Base-by-base conservation (phyloP, 2,888 invertebrate genomes). In the Tridacna gigas region DNA sequence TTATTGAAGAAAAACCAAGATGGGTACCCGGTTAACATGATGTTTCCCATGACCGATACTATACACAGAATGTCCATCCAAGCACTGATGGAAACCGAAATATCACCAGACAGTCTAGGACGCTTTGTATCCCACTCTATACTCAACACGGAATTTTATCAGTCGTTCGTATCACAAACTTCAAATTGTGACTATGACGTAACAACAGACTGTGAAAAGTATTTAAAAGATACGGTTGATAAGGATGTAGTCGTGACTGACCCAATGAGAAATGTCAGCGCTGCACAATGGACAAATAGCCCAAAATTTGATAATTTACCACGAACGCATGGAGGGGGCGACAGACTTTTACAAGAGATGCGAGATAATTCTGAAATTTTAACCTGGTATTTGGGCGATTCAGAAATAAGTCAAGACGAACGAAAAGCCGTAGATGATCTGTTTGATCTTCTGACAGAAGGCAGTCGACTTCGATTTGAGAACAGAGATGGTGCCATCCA, bases 201-300 rank as follows among this genome's bases (percentile, higher is more conserved):
- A 37, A 56, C 51, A 15, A 71, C 78, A 73, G 15, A 28, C 0
- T 78, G 78, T 48, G 67, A 78, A 20, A 61, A 47, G 15, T 71
- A 66, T 18, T 28, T 78, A 18, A 25, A 47, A 26, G 25, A 63
- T 0, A n/a, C 67, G 28, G n/a, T 78, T 18, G 78, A 78, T 60
- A 20, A 45, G 7, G 20, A 71, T 9, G 63, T 71, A 1, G 78
- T 78, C 1, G 11, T 73, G 15, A 78, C 78, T 5, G 61, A 71
- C 20, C 78, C 78, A 61, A 61, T 73, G 63, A 78, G 71, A 71
- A 63, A 73, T 26, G 73, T 78, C 60, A 26, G 71, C 22, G 22
- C 61, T 45, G n/a, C 61, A 12, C 71, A 78, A 26, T 78, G 78
- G 78, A 69, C 78, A 12, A 45, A 71, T 15, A 78, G 78, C 56